phyloP scores from a whole-genome alignment of 2,888 invertebrate genomes.

The Morpho deidamia region DNA sequence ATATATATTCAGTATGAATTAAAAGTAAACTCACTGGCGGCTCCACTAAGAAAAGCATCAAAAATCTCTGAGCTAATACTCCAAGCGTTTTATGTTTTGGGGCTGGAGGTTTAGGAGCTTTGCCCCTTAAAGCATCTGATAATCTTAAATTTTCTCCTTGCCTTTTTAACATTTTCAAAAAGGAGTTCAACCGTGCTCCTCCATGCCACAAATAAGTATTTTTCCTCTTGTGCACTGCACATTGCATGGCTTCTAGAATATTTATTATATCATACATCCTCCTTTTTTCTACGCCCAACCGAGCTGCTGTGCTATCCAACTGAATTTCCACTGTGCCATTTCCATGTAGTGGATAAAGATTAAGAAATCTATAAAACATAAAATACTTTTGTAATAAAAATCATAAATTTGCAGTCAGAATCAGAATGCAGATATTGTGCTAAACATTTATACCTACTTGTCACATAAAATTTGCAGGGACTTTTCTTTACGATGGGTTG shows the following conservation, averaged over 20 bases:
- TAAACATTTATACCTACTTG: constrained; percentile 53
- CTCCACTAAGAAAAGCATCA: constrained; percentile 84
- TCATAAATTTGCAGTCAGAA: too few species aligned
- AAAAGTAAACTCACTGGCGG: constrained; percentile 69
- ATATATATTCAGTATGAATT: too few species aligned
- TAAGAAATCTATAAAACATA: constrained; percentile 66
- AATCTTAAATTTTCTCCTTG: constrained; percentile 74
- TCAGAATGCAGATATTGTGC: too few species aligned
- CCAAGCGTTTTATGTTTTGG: constrained; percentile 83
- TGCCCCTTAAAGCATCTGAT: constrained; percentile 71
- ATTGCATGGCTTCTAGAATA: constrained; percentile 84
- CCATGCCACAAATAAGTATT: constrained; percentile 86
- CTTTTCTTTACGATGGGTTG: constrained; percentile 77
- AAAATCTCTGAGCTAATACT: constrained; percentile 83
- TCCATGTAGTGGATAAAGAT: constrained; percentile 74
- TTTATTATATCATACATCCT: constrained; percentile 87
- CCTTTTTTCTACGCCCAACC: constrained; percentile 81
- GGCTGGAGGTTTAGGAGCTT: constrained; percentile 64
- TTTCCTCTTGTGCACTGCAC: constrained; percentile 81
- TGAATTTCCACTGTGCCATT: constrained; percentile 77
- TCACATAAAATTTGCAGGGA: constrained; percentile 80
- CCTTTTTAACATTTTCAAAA: constrained; percentile 80
- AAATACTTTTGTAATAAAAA: too few species aligned
- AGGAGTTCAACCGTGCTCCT: constrained; percentile 77
- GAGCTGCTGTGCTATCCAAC: constrained; percentile 80